A percentile compares a stretch with the other conserved stretches of the same genome.
These are phyloP conservation scores for Scomber colias DNA, from an alignment of 2,113 vertebrate species.

Conservation along the genomic window DNA sequence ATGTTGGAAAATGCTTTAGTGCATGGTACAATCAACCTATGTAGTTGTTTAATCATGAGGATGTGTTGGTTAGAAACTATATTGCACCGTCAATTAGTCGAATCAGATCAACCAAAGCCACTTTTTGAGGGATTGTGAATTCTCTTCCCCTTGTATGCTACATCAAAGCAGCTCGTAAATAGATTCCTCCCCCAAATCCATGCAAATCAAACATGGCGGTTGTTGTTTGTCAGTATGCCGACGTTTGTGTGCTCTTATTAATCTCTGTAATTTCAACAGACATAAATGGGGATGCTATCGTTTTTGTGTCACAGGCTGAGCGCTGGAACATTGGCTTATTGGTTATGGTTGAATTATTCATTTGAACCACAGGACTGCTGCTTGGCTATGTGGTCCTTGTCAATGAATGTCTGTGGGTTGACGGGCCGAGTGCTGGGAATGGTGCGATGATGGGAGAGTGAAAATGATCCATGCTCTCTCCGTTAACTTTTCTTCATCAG, in stretches of 20 bases:
- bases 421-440: conserved; percentile 35
- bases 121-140: conserved; percentile 20
- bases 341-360: conserved; percentile 81
- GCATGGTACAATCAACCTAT: too few relatives aligned
- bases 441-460: conserved; percentile 24
- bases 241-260: conserved; percentile 68
- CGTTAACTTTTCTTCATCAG: conserved; percentile 61
- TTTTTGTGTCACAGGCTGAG: conserved; percentile 73
- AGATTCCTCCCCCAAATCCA: conserved; percentile 65
- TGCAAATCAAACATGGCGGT: conserved; percentile 72
- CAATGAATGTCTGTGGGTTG: conserved; percentile 60
- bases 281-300: conserved; percentile 68
- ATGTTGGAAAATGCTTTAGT: too few relatives aligned
- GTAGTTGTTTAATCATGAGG: too few relatives aligned
- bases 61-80: conserved; percentile 1
- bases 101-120: conserved; percentile 41
- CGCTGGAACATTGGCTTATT: conserved; percentile 68
- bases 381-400: conserved; percentile 66
- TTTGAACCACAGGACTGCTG: conserved; percentile 63
- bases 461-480: conserved; percentile 61
- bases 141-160: conserved; percentile 22
- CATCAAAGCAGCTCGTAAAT: conserved; percentile 60
- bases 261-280: conserved; percentile 78
- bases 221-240: conserved; percentile 64
- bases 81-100: conserved; percentile 39